A percentile compares a stretch with the other conserved stretches of the same genome.
phyloP scores from a whole-genome alignment of 1,140 invertebrate genomes.

The Ganaspis sp. region DNA sequence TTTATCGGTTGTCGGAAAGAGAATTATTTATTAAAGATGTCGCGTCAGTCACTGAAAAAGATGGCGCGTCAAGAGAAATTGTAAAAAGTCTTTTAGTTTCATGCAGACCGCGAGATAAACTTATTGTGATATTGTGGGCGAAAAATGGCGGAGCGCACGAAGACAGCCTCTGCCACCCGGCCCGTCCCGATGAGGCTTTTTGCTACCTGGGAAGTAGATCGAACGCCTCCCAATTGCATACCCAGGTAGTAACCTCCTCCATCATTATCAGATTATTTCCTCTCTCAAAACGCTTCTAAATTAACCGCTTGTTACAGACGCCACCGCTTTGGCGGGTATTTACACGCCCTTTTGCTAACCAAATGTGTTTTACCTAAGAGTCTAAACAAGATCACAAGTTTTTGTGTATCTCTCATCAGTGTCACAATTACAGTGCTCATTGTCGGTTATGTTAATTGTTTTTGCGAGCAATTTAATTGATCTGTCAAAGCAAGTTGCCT shows the following conservation, averaged over 20 bases:
- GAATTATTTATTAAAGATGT: not conserved
- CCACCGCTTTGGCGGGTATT: slow-evolving; percentile 37
- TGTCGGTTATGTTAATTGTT: slow-evolving; percentile 38
- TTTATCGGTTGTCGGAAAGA: no score
- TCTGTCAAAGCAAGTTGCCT: slow-evolving; percentile 21
- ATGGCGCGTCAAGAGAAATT: no score
- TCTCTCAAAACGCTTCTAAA: not conserved
- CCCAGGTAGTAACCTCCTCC: slow-evolving; percentile 83
- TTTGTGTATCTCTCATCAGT: not conserved
- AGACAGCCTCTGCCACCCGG: slow-evolving; percentile 78
- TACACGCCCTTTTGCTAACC: slow-evolving; percentile 45
- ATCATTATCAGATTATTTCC: slow-evolving; percentile 3
- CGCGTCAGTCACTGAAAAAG: slow-evolving; percentile 8
- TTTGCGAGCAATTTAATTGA: slow-evolving; percentile 31
- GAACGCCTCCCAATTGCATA: slow-evolving; percentile 96
- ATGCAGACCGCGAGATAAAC: slow-evolving; percentile 53
- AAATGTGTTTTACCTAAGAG: slow-evolving; percentile 36
- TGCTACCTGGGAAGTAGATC: slow-evolving; percentile 98
- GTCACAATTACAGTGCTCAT: not conserved
- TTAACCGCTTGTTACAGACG: slow-evolving; percentile 8
- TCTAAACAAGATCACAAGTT: slow-evolving; percentile 15
- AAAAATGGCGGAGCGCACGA: slow-evolving; percentile 77
- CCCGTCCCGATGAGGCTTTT: slow-evolving; percentile 98
- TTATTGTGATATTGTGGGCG: slow-evolving; percentile 45
- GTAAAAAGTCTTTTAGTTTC: slow-evolving; percentile 47